phyloP scores from a whole-genome alignment of 2,888 invertebrate species.

The Brenthis daphne region DNA sequence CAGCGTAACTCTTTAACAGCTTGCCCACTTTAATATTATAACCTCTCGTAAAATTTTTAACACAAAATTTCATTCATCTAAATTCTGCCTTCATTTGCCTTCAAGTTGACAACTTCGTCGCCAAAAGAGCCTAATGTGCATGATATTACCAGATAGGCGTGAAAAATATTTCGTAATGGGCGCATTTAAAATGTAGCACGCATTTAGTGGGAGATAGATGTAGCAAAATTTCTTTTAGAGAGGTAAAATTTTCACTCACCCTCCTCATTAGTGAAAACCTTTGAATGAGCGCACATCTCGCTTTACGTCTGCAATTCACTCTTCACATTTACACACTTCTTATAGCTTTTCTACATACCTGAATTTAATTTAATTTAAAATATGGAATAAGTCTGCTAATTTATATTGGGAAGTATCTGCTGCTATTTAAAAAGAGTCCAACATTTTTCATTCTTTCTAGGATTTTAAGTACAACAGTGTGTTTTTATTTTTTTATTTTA shows the following conservation, averaged over 20 bases:
- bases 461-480: too few species aligned
- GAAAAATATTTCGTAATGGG: slow-evolving; percentile 40
- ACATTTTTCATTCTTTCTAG: too few species aligned
- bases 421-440: neutral
- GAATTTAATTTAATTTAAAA: slow-evolving; percentile 29
- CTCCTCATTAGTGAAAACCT: slow-evolving; percentile 47
- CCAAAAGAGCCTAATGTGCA: slow-evolving; percentile 22
- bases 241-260: slow-evolving; percentile 44
- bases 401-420: neutral
- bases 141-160: slow-evolving; percentile 30
- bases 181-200: slow-evolving; percentile 41
- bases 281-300: slow-evolving; percentile 46
- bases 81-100: slow-evolving; percentile 11
- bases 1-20: neutral
- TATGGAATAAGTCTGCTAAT: slow-evolving; percentile 15
- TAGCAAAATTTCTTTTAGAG: slow-evolving; percentile 45
- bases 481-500: too few species aligned
- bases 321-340: slow-evolving; percentile 43
- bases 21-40: neutral
- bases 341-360: slow-evolving; percentile 30
- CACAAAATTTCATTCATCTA: slow-evolving; percentile 1
- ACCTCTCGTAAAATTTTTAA: neutral
- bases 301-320: slow-evolving; percentile 45
- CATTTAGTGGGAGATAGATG: slow-evolving; percentile 44
- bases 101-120: slow-evolving; percentile 14